Percentiles rank a stretch among this genome's conserved stretches.
Evolutionary conservation across 2,888 invertebrate genomes (phyloP).

Genomic region (Gnatocerus cornutus): DNA sequence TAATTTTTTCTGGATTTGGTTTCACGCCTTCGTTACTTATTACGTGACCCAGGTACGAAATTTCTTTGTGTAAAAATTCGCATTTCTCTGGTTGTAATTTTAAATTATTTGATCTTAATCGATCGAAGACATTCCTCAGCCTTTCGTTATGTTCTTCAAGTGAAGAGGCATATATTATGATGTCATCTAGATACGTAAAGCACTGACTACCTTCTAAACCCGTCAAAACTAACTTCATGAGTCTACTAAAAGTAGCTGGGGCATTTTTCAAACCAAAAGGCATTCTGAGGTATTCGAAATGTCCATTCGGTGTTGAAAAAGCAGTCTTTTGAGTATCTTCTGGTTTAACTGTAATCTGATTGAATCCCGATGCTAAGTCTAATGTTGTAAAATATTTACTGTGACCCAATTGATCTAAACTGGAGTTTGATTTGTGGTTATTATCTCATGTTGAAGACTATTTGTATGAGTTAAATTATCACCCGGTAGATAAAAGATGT

Average conservation of each 20-base stretch:
- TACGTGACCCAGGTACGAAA: conserved; percentile 60
- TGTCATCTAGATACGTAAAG: conserved; percentile 65
- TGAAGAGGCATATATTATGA: conserved; percentile 57
- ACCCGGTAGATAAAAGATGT: conserved; percentile 56
- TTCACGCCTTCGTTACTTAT: conserved; percentile 56
- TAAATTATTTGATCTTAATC: conserved; percentile 40
- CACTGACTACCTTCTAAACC: conserved; percentile 57
- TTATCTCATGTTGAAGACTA: too few relatives aligned
- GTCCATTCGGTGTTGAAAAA: conserved; percentile 53
- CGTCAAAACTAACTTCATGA: conserved; percentile 59
- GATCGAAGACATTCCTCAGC: conserved; percentile 43
- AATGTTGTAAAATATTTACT: conserved; percentile 53
- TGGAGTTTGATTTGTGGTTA: conserved; percentile 56
- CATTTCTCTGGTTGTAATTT: conserved; percentile 51
- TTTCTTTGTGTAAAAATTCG: conserved; percentile 55
- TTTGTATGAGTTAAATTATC: conserved; percentile 56
- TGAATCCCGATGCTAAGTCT: conserved; percentile 54
- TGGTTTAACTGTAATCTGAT: too few relatives aligned
- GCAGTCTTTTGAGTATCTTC: too few relatives aligned
- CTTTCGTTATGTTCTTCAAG: conserved; percentile 56
- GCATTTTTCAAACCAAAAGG: conserved; percentile 53
- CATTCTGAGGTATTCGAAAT: conserved; percentile 48
- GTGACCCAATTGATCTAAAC: too few relatives aligned
- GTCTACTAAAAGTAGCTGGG: conserved; percentile 58
- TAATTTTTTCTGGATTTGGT: conserved; percentile 56